phyloP scores from a whole-genome alignment of 1,140 invertebrate genomes.

The Phortica variegata region DNA sequence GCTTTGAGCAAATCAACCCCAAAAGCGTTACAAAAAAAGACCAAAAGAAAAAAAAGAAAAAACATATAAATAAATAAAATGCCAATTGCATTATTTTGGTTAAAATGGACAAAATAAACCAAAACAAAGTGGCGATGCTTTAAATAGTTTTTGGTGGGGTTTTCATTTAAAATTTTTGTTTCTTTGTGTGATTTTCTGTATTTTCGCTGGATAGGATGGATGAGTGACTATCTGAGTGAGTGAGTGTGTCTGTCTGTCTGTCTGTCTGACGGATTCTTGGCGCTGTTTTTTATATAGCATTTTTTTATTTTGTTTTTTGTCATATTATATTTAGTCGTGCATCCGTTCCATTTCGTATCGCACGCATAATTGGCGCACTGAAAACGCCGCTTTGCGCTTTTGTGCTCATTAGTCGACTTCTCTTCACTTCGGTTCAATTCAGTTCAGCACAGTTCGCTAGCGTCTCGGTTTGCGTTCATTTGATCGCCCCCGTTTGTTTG shows the following conservation, averaged over 20 bases:
- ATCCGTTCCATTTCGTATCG: slow-evolving; percentile 53
- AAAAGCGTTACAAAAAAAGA: slow-evolving; percentile 29
- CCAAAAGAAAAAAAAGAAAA: slow-evolving; percentile 13
- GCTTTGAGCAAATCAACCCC: too few relatives aligned
- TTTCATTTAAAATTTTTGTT: slow-evolving; percentile 17
- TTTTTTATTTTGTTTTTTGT: slow-evolving; percentile 14
- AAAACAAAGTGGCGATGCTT: too few relatives aligned
- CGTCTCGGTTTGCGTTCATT: slow-evolving; percentile 17
- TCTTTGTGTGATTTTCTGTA: slow-evolving; percentile 27
- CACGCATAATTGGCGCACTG: slow-evolving; percentile 50
- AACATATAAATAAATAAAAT: slow-evolving; percentile 9
- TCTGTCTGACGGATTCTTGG: too few relatives aligned
- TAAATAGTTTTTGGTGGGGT: not conserved
- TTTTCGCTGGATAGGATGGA: slow-evolving; percentile 3
- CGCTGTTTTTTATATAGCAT: too few relatives aligned
- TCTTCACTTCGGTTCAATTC: too few relatives aligned
- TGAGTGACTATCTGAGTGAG: slow-evolving; percentile 7
- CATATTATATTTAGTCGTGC: slow-evolving; percentile 35
- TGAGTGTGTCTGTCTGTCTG: too few relatives aligned
- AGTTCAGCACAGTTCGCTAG: too few relatives aligned
- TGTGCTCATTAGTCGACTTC: too few relatives aligned
- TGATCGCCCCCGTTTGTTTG: not conserved
- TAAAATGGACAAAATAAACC: too few relatives aligned
- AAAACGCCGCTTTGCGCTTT: too few relatives aligned
- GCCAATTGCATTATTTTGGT: slow-evolving; percentile 29